phyloP scores from a whole-genome alignment of 2,113 vertebrate genomes.

The Promerops cafer region DNA sequence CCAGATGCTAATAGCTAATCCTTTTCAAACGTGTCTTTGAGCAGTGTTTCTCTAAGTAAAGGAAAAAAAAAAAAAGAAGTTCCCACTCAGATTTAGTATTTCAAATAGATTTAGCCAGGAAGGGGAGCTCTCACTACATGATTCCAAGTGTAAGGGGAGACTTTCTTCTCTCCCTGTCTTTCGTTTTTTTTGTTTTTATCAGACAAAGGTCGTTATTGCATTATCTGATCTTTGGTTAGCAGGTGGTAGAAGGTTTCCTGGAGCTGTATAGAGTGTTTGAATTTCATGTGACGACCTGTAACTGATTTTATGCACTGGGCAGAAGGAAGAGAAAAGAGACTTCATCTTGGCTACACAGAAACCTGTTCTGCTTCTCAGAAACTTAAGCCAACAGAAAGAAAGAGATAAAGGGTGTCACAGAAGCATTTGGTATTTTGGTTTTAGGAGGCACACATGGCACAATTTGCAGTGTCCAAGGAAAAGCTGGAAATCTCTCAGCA shows the following conservation, averaged over 20 bases:
- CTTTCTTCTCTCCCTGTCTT: not conserved
- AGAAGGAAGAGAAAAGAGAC: not conserved
- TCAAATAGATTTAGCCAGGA: not conserved
- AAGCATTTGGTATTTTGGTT: not conserved
- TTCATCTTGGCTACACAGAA: not conserved
- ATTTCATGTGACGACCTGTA: not conserved
- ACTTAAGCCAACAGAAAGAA: not conserved
- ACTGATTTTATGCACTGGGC: not conserved
- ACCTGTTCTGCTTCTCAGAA: not conserved
- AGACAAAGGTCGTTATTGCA: not conserved
- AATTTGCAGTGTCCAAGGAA: not conserved
- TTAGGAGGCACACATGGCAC: not conserved
- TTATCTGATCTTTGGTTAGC: not conserved
- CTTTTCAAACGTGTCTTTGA: not conserved
- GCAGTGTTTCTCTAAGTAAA: not conserved
- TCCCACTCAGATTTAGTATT: not conserved
- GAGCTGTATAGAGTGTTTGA: not conserved
- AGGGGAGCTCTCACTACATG: constrained; percentile 15
- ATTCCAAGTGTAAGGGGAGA: not conserved
- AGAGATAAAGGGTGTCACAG: not conserved
- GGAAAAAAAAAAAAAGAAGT: no score
- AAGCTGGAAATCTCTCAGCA: not conserved
- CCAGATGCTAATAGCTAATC: not conserved
- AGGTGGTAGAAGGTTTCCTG: not conserved
- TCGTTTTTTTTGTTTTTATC: not conserved